Evolutionary conservation across 2,888 invertebrate genomes (phyloP).

Genomic region (Nomada hirtipes): DNA sequence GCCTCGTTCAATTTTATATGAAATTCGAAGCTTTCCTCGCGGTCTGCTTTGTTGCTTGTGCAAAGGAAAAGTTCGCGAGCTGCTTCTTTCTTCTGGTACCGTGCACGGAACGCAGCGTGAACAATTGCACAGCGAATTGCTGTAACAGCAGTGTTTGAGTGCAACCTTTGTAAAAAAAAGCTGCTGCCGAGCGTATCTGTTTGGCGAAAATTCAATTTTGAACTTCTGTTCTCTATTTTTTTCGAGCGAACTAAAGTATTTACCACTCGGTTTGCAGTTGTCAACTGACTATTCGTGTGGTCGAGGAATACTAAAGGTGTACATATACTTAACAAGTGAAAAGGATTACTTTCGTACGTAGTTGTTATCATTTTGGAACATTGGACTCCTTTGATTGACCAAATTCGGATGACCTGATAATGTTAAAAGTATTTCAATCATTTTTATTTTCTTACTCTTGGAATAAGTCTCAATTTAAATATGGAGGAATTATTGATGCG

Average conservation of each 20-base stretch:
- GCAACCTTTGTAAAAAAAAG: neutral
- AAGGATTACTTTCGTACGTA: no score
- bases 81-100: conserved; percentile 8
- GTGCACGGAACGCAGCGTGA: neutral
- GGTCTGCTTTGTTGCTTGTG: neutral
- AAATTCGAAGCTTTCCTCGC: neutral
- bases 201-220: conserved; percentile 26
- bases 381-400: no score
- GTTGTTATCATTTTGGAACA: no score
- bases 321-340: no score
- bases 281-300: no score
- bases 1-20: conserved; percentile 25
- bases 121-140: conserved; percentile 22
- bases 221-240: neutral
- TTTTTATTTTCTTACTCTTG: no score
- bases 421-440: no score
- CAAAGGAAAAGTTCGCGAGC: conserved; percentile 1
- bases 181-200: conserved; percentile 2
- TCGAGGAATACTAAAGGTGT: no score
- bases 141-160: neutral
- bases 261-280: no score
- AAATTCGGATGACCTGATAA: no score
- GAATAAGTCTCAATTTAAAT: no score
- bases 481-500: no score
- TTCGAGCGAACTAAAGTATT: neutral